These are phyloP conservation scores for Theocolax elegans DNA, from an alignment of 1,140 invertebrate species.

Conservation along the genomic window DNA sequence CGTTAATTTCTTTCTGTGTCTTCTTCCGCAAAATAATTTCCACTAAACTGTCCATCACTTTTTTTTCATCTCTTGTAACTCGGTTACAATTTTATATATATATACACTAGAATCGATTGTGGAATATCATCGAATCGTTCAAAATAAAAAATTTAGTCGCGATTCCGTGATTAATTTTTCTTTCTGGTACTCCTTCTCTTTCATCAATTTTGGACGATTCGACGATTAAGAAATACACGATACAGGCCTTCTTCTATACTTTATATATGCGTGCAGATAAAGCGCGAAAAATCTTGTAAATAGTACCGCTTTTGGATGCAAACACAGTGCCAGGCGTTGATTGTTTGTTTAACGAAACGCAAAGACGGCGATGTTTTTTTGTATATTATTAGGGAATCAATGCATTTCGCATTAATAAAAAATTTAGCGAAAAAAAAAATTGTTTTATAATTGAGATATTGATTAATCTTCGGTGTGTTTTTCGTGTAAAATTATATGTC, in stretches of 20 bases:
- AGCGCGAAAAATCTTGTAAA: slow-evolving; percentile 53
- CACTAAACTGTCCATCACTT: slow-evolving; percentile 2
- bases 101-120: neutral
- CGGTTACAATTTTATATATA: neutral
- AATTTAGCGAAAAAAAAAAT: too few relatives aligned
- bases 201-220: slow-evolving; percentile 22
- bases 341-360: slow-evolving; percentile 41
- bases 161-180: too few relatives aligned
- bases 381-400: slow-evolving; percentile 12
- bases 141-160: too few relatives aligned
- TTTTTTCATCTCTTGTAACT: neutral
- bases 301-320: slow-evolving; percentile 48
- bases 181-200: neutral
- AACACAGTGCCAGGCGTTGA: slow-evolving; percentile 50
- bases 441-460: too few relatives aligned
- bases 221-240: slow-evolving; percentile 6
- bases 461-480: too few relatives aligned
- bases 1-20: neutral
- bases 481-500: too few relatives aligned
- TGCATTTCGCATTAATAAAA: neutral
- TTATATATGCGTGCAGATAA: slow-evolving; percentile 4
- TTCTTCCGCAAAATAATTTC: slow-evolving; percentile 12
- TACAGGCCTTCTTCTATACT: slow-evolving; percentile 12
- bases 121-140: slow-evolving; percentile 17
- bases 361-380: slow-evolving; percentile 17